A percentile compares a stretch with the other conserved stretches of the same genome.
These are phyloP conservation scores for Andrena chrysosceles DNA, from an alignment of 2,888 invertebrate species.

Conservation along the genomic window DNA sequence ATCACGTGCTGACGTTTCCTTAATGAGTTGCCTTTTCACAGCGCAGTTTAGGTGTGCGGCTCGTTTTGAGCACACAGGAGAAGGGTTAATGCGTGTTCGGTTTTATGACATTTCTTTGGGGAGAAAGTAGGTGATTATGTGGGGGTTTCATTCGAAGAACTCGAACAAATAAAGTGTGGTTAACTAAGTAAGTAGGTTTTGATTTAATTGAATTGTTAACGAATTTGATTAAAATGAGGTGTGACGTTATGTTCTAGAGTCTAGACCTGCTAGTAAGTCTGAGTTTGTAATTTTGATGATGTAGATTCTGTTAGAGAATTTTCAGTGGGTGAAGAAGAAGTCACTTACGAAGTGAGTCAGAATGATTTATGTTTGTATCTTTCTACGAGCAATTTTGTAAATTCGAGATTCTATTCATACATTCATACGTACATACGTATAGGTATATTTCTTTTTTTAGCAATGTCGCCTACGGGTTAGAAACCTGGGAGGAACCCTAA, in stretches of 20 bases:
- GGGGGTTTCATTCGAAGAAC: no score
- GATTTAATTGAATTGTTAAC: no score
- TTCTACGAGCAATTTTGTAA: constrained; percentile 77
- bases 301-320: no score
- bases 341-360: no score
- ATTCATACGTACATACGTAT: background rate
- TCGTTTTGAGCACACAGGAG: background rate
- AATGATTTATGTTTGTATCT: background rate
- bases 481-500: constrained; percentile 54
- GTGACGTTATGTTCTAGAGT: no score
- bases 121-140: no score
- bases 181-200: no score
- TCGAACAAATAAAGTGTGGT: no score
- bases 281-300: no score
- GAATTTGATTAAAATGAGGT: no score
- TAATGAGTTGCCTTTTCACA: constrained; percentile 27
- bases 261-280: no score
- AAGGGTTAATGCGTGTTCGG: constrained; percentile 11
- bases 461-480: constrained; percentile 42
- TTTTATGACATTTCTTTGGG: constrained; percentile 1
- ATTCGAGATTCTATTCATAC: background rate
- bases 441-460: constrained; percentile 7
- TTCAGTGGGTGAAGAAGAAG: no score
- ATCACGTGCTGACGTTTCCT: constrained; percentile 41
- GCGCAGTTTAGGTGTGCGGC: background rate